Evolutionary conservation across 2,797 vertebrate genomes (phyloP), one percentile per base, ranked within the genome.

Genomic region (Gorsachius magnificus): DNA sequence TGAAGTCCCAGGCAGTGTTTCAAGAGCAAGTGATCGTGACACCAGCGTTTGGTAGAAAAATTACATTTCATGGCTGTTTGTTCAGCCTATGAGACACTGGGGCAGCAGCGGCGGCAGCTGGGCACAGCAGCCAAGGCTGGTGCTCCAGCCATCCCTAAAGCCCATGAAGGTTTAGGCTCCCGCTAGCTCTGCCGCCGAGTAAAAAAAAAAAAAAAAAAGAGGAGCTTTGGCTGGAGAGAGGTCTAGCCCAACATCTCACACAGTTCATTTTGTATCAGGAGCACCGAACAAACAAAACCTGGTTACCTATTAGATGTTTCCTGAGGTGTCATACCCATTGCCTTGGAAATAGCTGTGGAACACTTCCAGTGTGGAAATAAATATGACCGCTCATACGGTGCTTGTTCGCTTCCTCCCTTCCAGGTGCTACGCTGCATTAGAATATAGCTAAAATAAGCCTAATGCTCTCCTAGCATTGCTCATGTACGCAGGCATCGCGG

Each of bases 21-120:
- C 94, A 95, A 95, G 92, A 95, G 93, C 91, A 95, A 96, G 91
- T 48, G 94, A 93, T 95, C 53, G 15, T 96, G 93, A 95, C 93
- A 95, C 86, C 90, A 95, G 87, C 8, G 10, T 91, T 95, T 91
- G 72, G 84, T 93, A 65, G 74, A 93, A 95, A 87, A 95, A 96
- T 95, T 92, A 72, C 83, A 76, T 95, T 93, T 89, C 83, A 83
- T 87, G 93, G 83, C 75, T 92, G 75, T 94, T 96, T 94, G 92
- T 83, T 95, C 77, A 56, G 85, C 51, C 65, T 93, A 83, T 2
- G 33, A 94, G 82, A 88, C 83, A 48, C 79, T 25, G 1, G 87
- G 83, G 75, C 38, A 11, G 54, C 45, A 22, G 64, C 21, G 26
- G 68, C 64, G 86, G 87, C 93, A 87, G 92, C 93, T 96, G 93